These are phyloP conservation scores for Neolamprologus tretocephalus DNA, from an alignment of 2,113 vertebrate species.

Conservation along the genomic window DNA sequence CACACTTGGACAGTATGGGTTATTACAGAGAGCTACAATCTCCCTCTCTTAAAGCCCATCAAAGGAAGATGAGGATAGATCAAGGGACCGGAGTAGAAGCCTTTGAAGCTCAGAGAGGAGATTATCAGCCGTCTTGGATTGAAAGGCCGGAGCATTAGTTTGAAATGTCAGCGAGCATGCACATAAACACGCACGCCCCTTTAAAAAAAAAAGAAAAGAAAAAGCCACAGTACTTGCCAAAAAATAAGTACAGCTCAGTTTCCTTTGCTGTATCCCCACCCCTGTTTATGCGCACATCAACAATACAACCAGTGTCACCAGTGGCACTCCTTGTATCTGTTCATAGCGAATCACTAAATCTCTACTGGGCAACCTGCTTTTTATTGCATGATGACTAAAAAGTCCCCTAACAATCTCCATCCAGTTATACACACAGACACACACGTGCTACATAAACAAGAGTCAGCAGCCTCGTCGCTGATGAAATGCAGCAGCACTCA, in stretches of 20 bases:
- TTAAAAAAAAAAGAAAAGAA: neutral
- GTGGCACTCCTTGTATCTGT: neutral
- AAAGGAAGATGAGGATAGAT: constrained; percentile 56
- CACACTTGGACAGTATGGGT: constrained; percentile 4
- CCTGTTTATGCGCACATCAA: neutral
- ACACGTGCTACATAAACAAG: neutral
- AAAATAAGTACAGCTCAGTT: neutral
- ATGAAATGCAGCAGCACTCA: neutral
- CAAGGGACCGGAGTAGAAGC: constrained; percentile 22
- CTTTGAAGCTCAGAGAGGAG: constrained; percentile 56
- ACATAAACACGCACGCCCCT: neutral
- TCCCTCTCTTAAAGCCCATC: constrained; percentile 58
- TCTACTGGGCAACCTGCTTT: constrained; percentile 23
- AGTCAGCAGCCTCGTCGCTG: neutral
- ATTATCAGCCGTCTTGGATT: constrained; percentile 50
- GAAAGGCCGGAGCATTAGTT: constrained; percentile 12
- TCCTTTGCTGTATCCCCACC: neutral
- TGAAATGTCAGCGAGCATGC: constrained; percentile 30
- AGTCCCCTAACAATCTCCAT: constrained; percentile 7
- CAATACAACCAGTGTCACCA: neutral
- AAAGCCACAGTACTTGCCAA: neutral
- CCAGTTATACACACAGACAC: neutral
- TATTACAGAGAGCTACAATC: constrained; percentile 38
- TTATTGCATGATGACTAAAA: constrained; percentile 59
- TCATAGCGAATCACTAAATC: constrained; percentile 27